Percentiles rank a stretch among this genome's conserved stretches.
Evolutionary conservation across 1,140 invertebrate genomes (phyloP).

Genomic region (Protaetia brevitarsis): DNA sequence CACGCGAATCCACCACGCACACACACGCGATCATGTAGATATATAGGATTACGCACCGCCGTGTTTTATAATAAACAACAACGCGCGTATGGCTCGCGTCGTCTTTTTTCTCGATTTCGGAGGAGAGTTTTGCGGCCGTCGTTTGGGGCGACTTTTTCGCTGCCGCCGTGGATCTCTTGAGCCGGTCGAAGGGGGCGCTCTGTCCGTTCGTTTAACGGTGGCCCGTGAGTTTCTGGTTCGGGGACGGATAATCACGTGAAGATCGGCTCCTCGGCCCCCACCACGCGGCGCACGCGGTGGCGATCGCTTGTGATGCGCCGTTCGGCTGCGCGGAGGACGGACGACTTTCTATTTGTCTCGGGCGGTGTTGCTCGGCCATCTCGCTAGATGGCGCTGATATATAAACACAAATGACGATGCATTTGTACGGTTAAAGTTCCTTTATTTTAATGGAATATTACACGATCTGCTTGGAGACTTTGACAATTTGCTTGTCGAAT

Average conservation of each 20-base stretch:
- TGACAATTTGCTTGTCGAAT: too few relatives aligned
- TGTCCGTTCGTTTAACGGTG: not conserved
- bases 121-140: not conserved
- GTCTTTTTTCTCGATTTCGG: not conserved
- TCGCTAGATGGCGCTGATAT: not conserved
- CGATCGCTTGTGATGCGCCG: not conserved
- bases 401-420: too few relatives aligned
- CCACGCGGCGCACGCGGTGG: not conserved
- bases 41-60: too few relatives aligned
- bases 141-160: not conserved
- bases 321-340: not conserved
- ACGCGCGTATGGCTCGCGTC: not conserved
- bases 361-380: not conserved
- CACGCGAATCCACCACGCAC: conserved; percentile 5
- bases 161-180: not conserved
- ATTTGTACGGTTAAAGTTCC: too few relatives aligned
- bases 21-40: not conserved
- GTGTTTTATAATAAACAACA: not conserved
- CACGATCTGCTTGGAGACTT: too few relatives aligned
- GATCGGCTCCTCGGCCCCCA: not conserved
- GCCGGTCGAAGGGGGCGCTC: not conserved
- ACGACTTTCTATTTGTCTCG: conserved; percentile 15
- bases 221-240: not conserved
- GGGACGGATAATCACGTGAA: conserved; percentile 1
- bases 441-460: too few relatives aligned